Conservation (phyloP, 2,888 invertebrate genomes). For the Ophion ellenae region DNA sequence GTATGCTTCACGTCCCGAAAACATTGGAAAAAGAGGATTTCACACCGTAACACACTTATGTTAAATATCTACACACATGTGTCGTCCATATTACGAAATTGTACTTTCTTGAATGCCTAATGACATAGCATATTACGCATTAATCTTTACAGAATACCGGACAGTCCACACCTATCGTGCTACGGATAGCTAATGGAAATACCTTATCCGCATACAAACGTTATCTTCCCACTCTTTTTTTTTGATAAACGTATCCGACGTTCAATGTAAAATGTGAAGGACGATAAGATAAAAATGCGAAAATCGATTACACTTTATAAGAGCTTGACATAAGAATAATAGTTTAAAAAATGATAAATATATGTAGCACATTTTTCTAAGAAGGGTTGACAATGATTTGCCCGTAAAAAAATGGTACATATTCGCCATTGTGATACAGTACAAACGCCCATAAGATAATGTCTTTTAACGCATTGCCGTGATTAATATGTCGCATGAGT, state of each 20-base stretch:
- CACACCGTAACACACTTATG: background rate
- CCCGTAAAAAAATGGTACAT: background rate
- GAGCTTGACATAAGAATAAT: background rate
- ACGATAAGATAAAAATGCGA: conserved; percentile 57
- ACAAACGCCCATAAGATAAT: background rate
- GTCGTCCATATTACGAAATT: background rate
- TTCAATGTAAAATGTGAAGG: conserved; percentile 1
- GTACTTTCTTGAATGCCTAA: background rate
- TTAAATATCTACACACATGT: background rate
- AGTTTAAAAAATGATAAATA: background rate
- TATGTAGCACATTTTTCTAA: background rate
- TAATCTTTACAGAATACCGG: background rate
- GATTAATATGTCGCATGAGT: background rate
- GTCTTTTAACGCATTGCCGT: background rate
- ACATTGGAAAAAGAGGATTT: conserved; percentile 27
- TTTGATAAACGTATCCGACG: conserved; percentile 44
- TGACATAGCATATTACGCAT: background rate
- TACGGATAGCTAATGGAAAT: conserved; percentile 50
- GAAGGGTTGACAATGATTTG: background rate
- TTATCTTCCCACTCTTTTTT: conserved; percentile 47
- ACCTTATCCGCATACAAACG: conserved; percentile 22
- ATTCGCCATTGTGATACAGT: background rate
- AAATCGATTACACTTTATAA: conserved; percentile 33
- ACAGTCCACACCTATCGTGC: background rate
- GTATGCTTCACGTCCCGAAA: conserved; percentile 38